Evolutionary conservation across 2,797 vertebrate species (phyloP), one percentile per base, ranked within the genome.

Genomic region (Tauraco hartlaubi): DNA sequence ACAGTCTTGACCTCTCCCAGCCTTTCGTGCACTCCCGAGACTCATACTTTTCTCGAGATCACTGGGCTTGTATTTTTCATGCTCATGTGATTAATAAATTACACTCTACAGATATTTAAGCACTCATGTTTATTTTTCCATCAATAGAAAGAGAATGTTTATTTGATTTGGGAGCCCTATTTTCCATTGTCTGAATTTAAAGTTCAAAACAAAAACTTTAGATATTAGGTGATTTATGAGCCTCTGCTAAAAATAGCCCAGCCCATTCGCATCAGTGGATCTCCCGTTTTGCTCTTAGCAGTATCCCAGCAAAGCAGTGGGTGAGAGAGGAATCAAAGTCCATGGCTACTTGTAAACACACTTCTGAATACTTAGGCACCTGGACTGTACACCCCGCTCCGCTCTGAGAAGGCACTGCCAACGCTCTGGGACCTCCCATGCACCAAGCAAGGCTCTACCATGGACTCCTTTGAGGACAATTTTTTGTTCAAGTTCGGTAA

Each of bases 181-280:
- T 92, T 96, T 97, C 90, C 89, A 94, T 96, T 96, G 96, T 96
- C 88, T 95, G 94, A 94, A 82, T 87, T 92, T 61, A 64, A 96
- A 89, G 61, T 87, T 92, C 78, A 79, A 93, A 93, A 85, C 59
- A 79, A 92, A 90, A 85, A 67, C 72, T 85, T 39, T 7, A 94
- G 77, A 77, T 83, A 89, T 4, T 43, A 29, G 33, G 23, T 82
- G 61, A 95, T 91, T 94, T 89, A 92, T 49, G 56, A 87, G 22
- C 31, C 41, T 84, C 91, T 76, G 67, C 63, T 93, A 76, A 87
- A 92, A 87, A 85, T 19, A 95, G 16, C 63, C 82, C 55, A 68
- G 64, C 29, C 33, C 29, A 22, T 46, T 89, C 75, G 85, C 54
- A 11, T 31, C 80, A 76, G 59, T 4, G 23, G 28, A 58, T 56